Evolutionary conservation across 2,113 vertebrate genomes (phyloP).

Genomic region (Paedocypris sp.): DNA sequence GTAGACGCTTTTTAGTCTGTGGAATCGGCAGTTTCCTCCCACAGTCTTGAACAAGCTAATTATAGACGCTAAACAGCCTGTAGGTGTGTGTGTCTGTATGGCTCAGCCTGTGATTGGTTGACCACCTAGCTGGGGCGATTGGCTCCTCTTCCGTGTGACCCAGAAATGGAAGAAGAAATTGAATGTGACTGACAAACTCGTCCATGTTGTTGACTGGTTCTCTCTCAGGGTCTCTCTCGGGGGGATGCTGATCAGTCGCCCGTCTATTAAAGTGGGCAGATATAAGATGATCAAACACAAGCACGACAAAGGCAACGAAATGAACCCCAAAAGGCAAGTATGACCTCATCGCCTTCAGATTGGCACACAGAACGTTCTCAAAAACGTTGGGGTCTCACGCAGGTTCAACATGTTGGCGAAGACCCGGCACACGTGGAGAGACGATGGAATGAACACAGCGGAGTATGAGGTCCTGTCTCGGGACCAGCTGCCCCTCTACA

Average conservation of each 20-base stretch:
- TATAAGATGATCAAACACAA: conserved; percentile 77
- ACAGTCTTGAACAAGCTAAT: no score
- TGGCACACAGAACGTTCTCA: background rate
- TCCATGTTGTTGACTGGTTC: background rate
- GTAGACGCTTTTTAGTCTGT: no score
- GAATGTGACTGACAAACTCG: no score
- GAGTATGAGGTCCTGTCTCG: conserved; percentile 59
- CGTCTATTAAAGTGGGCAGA: conserved; percentile 53
- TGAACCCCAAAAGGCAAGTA: conserved; percentile 64
- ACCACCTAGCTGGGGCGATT: no score
- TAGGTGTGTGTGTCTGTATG: no score
- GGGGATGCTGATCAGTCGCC: conserved; percentile 61
- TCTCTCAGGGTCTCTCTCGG: conserved; percentile 58
- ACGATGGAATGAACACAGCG: conserved; percentile 59
- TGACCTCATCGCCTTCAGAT: background rate
- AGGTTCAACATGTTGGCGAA: conserved; percentile 70
- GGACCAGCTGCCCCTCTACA: conserved; percentile 61
- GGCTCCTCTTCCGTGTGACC: no score
- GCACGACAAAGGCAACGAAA: conserved; percentile 62
- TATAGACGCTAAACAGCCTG: no score
- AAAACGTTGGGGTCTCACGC: background rate
- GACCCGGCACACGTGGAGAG: conserved; percentile 57
- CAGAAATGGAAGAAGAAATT: no score
- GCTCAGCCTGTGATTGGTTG: no score
- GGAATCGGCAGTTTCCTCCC: no score